Evolutionary conservation across 2,113 vertebrate genomes (phyloP), one percentile per base, ranked within the genome.

Genomic region (Smithornis capensis): DNA sequence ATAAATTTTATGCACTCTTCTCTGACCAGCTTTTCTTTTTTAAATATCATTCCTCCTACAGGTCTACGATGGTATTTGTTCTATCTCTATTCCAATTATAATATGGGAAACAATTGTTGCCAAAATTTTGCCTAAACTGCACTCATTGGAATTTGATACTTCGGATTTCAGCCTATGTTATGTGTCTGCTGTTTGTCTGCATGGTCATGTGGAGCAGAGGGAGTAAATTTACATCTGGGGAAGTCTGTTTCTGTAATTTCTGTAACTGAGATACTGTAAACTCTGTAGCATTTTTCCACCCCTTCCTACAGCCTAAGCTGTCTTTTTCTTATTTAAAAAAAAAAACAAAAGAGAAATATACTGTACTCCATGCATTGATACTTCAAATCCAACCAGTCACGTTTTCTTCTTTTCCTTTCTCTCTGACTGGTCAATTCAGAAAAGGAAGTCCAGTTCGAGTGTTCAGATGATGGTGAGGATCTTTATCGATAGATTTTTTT

Each of bases 371-470:
- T 97, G 95, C 89, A 76, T 95, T 96, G 94, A 79, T 88, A 69
- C 76, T 97, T 95, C 89, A 93, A 96, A 96, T 97, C 95, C 97
- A 96, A 95, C 96, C 74, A 89, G 97, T 97, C 96, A 93, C 81
- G 4, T 96, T 96, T 97, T 97, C 96, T 97, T 97, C 97, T 97
- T 97, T 98, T 97, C 97, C 97, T 97, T 97, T 97, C 97, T 97
- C 95, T 98, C 96, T 98, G 98, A 98, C 96, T 97, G 98, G 97
- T 98, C 97, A 98, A 92, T 97, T 98, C 98, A 98, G 98, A 98
- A 98, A 98, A 98, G 98, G 98, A 98, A 98, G 95, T 98, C 98
- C 96, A 98, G 98, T 97, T 98, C 96, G 92, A 98, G 98, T 98
- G 97, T 98, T 98, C 97, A 98, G 94, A 98, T 98, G 97, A 98